Conservation (phyloP, 2,888 invertebrate genomes). For the Pammene fasciana region DNA sequence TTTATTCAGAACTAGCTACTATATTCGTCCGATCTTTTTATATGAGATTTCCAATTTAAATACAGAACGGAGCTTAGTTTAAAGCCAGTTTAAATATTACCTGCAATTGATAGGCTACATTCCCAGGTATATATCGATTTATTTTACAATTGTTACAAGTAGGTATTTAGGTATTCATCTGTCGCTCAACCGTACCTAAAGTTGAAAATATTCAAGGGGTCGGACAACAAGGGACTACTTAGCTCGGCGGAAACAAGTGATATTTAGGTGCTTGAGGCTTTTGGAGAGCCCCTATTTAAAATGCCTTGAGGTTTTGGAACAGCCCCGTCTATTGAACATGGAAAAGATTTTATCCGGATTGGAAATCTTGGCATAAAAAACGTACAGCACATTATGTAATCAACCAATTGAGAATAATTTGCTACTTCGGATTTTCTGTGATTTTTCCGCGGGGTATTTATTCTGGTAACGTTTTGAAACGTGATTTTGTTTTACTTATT, state of each 20-base stretch:
- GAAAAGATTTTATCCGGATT: conserved; percentile 1
- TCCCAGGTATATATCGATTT: conserved; percentile 1
- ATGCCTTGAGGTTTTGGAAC: too few relatives aligned
- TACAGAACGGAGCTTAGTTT: background rate
- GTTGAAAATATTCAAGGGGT: conserved; percentile 7
- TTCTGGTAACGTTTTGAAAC: too few relatives aligned
- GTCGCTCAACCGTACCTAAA: background rate
- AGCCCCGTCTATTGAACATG: too few relatives aligned
- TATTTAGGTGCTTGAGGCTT: too few relatives aligned
- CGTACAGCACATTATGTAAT: background rate
- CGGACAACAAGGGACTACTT: background rate
- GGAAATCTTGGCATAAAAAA: background rate
- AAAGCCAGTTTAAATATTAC: background rate
- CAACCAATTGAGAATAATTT: too few relatives aligned
- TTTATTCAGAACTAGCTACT: too few relatives aligned
- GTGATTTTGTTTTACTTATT: too few relatives aligned
- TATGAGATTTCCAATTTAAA: background rate
- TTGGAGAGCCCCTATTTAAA: too few relatives aligned
- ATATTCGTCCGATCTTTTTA: too few relatives aligned
- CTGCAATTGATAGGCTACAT: background rate
- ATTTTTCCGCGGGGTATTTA: too few relatives aligned
- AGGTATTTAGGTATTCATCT: background rate
- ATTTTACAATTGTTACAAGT: background rate
- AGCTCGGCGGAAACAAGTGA: background rate
- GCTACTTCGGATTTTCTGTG: too few relatives aligned